Conservation (phyloP, 2,888 invertebrate species). For the Argyresthia albistria region DNA sequence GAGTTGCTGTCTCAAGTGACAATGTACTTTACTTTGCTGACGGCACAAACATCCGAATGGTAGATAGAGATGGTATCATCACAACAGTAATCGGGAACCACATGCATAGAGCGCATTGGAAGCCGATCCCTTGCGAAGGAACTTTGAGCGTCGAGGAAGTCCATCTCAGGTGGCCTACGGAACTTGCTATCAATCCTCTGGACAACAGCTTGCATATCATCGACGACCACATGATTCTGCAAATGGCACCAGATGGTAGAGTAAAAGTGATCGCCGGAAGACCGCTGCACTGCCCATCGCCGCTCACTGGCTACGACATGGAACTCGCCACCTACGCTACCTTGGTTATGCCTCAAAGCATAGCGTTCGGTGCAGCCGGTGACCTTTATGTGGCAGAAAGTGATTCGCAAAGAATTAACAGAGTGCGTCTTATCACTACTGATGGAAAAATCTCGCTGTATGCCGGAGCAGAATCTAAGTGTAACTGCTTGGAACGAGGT, state of each 20-base stretch:
- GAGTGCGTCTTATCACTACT: constrained; percentile 91
- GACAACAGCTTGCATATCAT: constrained; percentile 96
- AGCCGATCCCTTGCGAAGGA: constrained; percentile 93
- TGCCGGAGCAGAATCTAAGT: constrained; percentile 94
- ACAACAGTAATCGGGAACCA: constrained; percentile 94
- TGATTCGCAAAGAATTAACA: constrained; percentile 94
- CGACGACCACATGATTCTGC: constrained; percentile 95
- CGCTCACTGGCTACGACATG: constrained; percentile 83
- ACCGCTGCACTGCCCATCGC: constrained; percentile 92
- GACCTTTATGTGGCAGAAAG: constrained; percentile 96
- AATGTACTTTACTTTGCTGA: constrained; percentile 96
- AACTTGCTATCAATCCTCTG: constrained; percentile 92
- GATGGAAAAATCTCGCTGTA: constrained; percentile 95
- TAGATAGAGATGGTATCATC: constrained; percentile 92
- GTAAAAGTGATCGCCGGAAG: constrained; percentile 95
- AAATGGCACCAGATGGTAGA: constrained; percentile 91
- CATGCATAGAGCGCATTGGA: constrained; percentile 95
- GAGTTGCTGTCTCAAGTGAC: constrained; percentile 93
- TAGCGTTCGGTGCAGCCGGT: constrained; percentile 93
- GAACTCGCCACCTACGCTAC: constrained; percentile 94
- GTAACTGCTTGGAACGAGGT: constrained; percentile 91
- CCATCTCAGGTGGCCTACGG: constrained; percentile 96
- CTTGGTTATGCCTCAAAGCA: constrained; percentile 93
- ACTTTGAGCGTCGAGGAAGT: constrained; percentile 94
- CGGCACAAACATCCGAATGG: constrained; percentile 94